phyloP scores from a whole-genome alignment of 1,140 invertebrate species.

The Lamellibrachia luymesi region DNA sequence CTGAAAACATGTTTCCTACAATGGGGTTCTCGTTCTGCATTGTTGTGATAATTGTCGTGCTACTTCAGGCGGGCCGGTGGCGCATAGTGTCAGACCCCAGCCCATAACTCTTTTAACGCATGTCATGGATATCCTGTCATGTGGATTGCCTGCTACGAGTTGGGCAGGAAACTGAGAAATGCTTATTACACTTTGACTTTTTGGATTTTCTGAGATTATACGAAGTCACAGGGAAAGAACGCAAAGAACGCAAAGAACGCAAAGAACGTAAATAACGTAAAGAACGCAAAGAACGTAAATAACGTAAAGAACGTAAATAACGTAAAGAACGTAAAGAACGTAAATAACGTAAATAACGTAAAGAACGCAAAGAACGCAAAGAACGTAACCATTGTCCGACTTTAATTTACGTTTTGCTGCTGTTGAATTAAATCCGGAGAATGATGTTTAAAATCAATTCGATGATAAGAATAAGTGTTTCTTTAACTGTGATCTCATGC shows the following conservation, averaged over 20 bases:
- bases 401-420: not conserved
- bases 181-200: not conserved
- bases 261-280: no score
- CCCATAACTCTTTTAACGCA: no score
- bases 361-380: no score
- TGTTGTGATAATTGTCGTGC: not conserved
- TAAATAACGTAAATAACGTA: no score
- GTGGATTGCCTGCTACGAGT: no score
- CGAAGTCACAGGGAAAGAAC: not conserved
- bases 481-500: not conserved
- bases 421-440: not conserved
- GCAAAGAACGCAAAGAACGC: no score
- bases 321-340: no score
- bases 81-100: not conserved
- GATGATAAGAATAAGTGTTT: not conserved
- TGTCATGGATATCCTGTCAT: not conserved
- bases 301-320: no score
- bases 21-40: not conserved
- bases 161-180: not conserved
- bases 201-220: not conserved
- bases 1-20: not conserved
- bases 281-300: no score
- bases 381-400: not conserved
- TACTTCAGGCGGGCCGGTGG: not conserved
- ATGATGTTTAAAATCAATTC: not conserved